phyloP scores from a whole-genome alignment of 2,888 invertebrate species.

The Stenolophus ochropezus region DNA sequence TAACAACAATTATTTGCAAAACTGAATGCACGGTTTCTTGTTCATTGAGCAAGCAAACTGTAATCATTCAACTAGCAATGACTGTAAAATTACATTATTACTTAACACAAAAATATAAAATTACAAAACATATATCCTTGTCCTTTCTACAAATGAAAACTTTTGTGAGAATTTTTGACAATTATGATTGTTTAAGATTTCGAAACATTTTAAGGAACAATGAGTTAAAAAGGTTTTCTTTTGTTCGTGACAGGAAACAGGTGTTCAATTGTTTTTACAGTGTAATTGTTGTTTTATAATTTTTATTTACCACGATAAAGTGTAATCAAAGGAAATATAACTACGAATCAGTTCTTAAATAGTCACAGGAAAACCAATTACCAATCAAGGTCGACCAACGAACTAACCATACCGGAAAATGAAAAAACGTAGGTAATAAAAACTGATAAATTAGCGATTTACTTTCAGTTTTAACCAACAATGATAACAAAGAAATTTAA shows the following conservation, averaged over 20 bases:
- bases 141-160: background rate
- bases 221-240: background rate
- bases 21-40: too few species aligned
- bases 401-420: background rate
- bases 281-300: background rate
- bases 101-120: constrained; percentile 31
- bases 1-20: too few species aligned
- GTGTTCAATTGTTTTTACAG: background rate
- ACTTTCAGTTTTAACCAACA: background rate
- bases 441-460: background rate
- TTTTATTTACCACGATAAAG: background rate
- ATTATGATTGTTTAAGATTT: background rate
- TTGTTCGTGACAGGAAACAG: background rate
- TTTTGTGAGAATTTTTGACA: background rate
- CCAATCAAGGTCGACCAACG: background rate
- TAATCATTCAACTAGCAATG: background rate
- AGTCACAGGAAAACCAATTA: background rate
- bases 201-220: background rate
- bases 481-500: background rate
- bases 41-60: background rate
- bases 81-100: background rate
- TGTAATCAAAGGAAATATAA: background rate
- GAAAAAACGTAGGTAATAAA: background rate
- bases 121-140: constrained; percentile 20
- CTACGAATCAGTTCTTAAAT: background rate